Evolutionary conservation across 2,888 invertebrate genomes (phyloP).

Genomic region (Yponomeuta malinellus): DNA sequence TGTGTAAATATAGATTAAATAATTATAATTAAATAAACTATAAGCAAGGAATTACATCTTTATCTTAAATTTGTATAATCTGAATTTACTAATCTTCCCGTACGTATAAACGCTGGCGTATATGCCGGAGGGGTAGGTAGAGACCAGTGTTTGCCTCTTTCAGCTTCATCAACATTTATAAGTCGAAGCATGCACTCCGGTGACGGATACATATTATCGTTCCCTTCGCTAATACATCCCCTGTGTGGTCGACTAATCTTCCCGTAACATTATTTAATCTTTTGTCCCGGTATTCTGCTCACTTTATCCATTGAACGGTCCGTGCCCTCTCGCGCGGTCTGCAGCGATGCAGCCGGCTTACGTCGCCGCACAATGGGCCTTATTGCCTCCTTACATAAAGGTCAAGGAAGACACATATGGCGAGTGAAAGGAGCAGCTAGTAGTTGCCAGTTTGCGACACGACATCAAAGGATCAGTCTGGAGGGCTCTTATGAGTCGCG

Average conservation of each 20-base stretch:
- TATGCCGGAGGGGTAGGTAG: background rate
- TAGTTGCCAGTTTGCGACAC: background rate
- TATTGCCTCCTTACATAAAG: background rate
- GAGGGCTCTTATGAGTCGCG: background rate
- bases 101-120: no score
- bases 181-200: background rate
- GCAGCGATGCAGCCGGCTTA: background rate
- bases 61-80: background rate
- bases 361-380: background rate
- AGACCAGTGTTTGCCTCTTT: no score
- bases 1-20: slow-evolving; percentile 6
- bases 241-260: no score
- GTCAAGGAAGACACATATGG: background rate
- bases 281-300: no score
- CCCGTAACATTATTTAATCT: no score
- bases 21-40: background rate
- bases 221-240: no score
- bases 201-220: background rate
- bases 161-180: background rate
- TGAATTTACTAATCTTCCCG: background rate
- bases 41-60: background rate
- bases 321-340: background rate
- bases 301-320: no score
- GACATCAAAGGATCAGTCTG: background rate
- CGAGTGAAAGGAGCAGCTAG: background rate